Evolutionary conservation across 2,888 invertebrate species (phyloP).

Genomic region (Lissocephala sabroskyi): DNA sequence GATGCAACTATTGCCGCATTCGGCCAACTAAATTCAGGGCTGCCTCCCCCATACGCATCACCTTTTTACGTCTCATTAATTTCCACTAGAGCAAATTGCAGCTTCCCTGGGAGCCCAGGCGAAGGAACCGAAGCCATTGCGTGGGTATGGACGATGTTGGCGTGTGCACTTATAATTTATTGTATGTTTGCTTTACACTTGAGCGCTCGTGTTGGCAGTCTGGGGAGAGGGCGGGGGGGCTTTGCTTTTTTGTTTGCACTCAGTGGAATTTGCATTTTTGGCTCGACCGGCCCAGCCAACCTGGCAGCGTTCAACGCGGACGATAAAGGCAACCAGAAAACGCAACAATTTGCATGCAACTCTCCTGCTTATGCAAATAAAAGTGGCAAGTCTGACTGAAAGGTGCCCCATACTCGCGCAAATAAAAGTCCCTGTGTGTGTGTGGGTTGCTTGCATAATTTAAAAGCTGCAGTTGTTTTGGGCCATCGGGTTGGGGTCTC

Average conservation of each 20-base stretch:
- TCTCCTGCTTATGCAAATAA: conserved; percentile 51
- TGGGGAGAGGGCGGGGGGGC: background rate
- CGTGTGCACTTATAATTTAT: conserved; percentile 46
- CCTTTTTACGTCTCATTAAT: conserved; percentile 57
- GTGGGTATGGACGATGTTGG: conserved; percentile 2
- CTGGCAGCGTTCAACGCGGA: background rate
- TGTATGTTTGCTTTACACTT: conserved; percentile 52
- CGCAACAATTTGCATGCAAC: conserved; percentile 41
- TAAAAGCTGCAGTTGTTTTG: conserved; percentile 46
- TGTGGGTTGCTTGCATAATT: conserved; percentile 34
- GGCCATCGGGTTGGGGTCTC: conserved; percentile 23
- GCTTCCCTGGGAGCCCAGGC: background rate
- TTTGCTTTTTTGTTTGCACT: conserved; percentile 13
- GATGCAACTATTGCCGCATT: too few relatives aligned
- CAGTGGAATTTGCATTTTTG: conserved; percentile 19
- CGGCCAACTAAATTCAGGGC: conserved; percentile 24
- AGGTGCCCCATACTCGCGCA: conserved; percentile 6
- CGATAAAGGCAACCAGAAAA: conserved; percentile 16
- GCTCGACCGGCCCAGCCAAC: background rate
- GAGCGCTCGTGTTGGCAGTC: conserved; percentile 29
- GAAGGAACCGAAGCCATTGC: background rate
- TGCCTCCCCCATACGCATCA: conserved; percentile 23
- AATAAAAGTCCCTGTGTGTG: conserved; percentile 9
- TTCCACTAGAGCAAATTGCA: conserved; percentile 31
- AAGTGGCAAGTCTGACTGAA: conserved; percentile 31